Percentiles rank a stretch among this genome's conserved stretches.
Conservation (phyloP, 2,888 invertebrate genomes). For the Muscina levida region DNA sequence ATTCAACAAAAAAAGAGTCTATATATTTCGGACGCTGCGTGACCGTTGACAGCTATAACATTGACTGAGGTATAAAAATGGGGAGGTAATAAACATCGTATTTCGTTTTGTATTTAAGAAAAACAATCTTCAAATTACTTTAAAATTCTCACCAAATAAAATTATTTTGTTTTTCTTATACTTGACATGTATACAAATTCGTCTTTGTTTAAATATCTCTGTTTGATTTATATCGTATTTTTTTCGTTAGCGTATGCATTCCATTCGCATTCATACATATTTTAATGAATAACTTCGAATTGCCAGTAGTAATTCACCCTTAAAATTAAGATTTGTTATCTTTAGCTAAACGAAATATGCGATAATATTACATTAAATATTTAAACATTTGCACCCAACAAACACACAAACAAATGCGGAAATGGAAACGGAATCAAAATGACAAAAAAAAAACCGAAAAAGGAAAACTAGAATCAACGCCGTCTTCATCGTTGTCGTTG, state of each 20-base stretch:
- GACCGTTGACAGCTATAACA: no score
- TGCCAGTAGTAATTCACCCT: constrained; percentile 56
- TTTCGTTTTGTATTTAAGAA: no score
- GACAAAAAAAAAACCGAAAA: constrained; percentile 42
- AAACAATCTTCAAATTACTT: no score
- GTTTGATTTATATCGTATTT: constrained; percentile 38
- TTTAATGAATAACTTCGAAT: constrained; percentile 47
- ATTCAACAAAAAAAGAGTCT: no score
- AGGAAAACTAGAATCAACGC: constrained; percentile 19
- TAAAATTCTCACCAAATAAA: no score
- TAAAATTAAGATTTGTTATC: constrained; percentile 59
- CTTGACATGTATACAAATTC: no score
- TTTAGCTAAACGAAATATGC: constrained; percentile 48
- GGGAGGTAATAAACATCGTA: no score
- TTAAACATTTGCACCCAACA: constrained; percentile 54
- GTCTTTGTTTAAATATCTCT: not conserved
- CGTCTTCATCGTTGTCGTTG: constrained; percentile 30
- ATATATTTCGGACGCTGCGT: no score
- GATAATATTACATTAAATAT: constrained; percentile 65
- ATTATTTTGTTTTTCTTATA: no score
- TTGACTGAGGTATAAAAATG: no score
- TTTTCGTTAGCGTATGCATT: constrained; percentile 4
- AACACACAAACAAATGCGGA: constrained; percentile 49
- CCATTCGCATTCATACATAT: constrained; percentile 8
- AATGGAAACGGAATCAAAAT: constrained; percentile 61